phyloP scores from a whole-genome alignment of 1,140 invertebrate genomes.

The Drosophila murphyi region DNA sequence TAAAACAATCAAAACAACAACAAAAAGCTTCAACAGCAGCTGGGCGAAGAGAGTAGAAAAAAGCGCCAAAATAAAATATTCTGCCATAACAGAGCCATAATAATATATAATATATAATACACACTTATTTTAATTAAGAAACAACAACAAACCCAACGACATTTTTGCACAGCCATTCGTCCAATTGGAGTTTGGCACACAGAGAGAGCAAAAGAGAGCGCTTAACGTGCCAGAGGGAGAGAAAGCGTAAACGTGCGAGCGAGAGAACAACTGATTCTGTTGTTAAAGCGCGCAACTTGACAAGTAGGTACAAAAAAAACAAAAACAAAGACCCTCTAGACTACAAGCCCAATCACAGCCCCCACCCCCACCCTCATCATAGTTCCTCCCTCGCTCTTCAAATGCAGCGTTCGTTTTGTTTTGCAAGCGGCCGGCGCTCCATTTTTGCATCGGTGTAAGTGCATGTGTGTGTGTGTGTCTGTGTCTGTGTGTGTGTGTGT shows the following conservation, averaged over 20 bases:
- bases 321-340: conserved; percentile 4
- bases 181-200: conserved; percentile 40
- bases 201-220: conserved; percentile 8
- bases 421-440: conserved; percentile 58
- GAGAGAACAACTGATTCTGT: conserved; percentile 51
- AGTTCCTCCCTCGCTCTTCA: neutral
- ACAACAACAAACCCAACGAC: conserved; percentile 31
- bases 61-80: conserved; percentile 41
- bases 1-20: conserved; percentile 43
- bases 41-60: conserved; percentile 20
- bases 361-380: neutral
- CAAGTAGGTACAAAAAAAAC: conserved; percentile 55
- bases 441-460: conserved; percentile 43
- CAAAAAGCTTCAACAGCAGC: conserved; percentile 34
- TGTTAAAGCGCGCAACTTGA: conserved; percentile 61
- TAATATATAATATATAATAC: conserved; percentile 17
- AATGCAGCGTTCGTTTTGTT: conserved; percentile 62
- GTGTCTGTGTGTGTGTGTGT: conserved; percentile 3
- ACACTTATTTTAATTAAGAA: conserved; percentile 49
- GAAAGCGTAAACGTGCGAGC: conserved; percentile 1
- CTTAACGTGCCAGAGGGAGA: conserved; percentile 14
- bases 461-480: conserved; percentile 1
- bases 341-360: neutral
- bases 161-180: conserved; percentile 30
- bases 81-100: conserved; percentile 25